Evolutionary conservation across 2,888 invertebrate genomes (phyloP).

Genomic region (Salpingus planirostris): DNA sequence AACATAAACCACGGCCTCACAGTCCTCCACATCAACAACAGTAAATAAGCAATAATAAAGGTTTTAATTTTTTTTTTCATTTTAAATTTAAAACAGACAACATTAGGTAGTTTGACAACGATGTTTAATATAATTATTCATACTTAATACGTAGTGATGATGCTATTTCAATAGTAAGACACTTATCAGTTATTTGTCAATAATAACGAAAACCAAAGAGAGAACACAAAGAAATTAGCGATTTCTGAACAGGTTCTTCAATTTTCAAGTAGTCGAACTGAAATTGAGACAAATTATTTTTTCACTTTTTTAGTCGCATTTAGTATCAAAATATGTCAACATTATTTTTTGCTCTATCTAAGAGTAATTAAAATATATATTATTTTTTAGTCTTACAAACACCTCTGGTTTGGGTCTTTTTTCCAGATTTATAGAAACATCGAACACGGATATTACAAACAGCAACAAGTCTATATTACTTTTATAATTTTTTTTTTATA

Average conservation of each 20-base stretch:
- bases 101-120: slow-evolving; percentile 19
- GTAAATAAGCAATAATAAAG: slow-evolving; percentile 9
- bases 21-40: slow-evolving; percentile 8
- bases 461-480: slow-evolving; percentile 22
- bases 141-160: slow-evolving; percentile 12
- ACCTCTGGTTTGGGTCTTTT: slow-evolving; percentile 25
- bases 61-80: slow-evolving; percentile 8
- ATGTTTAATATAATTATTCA: slow-evolving; percentile 15
- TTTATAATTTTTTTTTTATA: no score
- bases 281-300: no score
- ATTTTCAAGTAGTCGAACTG: no score
- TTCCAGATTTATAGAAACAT: slow-evolving; percentile 28
- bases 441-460: slow-evolving; percentile 32
- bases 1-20: no score
- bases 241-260: no score
- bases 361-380: slow-evolving; percentile 39
- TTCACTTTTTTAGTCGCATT: slow-evolving; percentile 25
- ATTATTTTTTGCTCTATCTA: slow-evolving; percentile 35
- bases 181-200: slow-evolving; percentile 26
- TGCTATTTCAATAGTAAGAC: slow-evolving; percentile 28
- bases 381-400: slow-evolving; percentile 28
- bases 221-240: no score
- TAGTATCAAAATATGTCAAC: slow-evolving; percentile 43
- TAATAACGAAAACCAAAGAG: no score
- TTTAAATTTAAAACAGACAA: slow-evolving; percentile 22